A percentile compares a stretch with the other conserved stretches of the same genome.
Conservation (phyloP, 2,113 vertebrate species). For the Lonchura striata region DNA sequence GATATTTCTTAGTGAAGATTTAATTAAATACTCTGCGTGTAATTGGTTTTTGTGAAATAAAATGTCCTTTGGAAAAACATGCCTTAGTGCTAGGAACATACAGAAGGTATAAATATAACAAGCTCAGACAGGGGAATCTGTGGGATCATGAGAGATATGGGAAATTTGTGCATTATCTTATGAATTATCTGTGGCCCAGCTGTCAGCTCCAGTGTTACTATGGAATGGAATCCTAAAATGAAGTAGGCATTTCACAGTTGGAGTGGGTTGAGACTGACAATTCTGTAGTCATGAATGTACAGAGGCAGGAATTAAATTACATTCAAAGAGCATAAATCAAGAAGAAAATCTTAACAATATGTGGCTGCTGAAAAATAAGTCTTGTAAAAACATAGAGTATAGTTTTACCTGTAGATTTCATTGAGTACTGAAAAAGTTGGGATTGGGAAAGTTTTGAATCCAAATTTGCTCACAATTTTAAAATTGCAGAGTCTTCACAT, state of each 20-base stretch:
- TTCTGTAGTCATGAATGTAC: neutral
- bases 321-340: neutral
- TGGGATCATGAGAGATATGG: neutral
- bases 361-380: neutral
- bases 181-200: neutral
- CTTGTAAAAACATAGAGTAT: neutral
- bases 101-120: neutral
- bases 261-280: neutral
- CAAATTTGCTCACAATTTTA: neutral
- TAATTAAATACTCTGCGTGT: neutral
- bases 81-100: neutral
- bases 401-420: neutral
- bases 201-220: neutral
- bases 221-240: neutral
- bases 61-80: neutral
- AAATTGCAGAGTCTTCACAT: neutral
- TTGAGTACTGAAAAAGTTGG: neutral
- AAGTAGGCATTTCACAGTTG: neutral
- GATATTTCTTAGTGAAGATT: neutral
- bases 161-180: neutral
- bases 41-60: neutral
- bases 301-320: neutral
- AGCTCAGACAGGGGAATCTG: neutral
- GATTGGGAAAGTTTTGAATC: neutral
- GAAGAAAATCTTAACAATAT: neutral